phyloP scores from a whole-genome alignment of 2,888 invertebrate genomes.

The Synanthedon formicaeformis region DNA sequence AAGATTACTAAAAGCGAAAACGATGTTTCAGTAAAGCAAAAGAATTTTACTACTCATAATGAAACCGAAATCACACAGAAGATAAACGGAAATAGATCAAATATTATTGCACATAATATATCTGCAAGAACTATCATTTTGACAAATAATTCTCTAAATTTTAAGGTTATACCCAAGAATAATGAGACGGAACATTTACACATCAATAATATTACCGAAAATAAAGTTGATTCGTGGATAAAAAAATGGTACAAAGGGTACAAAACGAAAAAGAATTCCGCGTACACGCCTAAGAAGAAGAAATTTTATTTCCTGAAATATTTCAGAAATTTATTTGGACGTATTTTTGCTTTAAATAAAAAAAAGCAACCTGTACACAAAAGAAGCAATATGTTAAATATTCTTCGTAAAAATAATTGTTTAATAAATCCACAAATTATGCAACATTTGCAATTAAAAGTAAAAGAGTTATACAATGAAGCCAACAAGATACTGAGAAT shows the following conservation, averaged over 20 bases:
- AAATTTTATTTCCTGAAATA: constrained; percentile 17
- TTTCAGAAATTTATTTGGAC: constrained; percentile 34
- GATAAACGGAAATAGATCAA: no score
- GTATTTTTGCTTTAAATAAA: constrained; percentile 19
- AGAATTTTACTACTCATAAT: no score
- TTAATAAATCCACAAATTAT: constrained; percentile 19
- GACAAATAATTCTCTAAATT: no score
- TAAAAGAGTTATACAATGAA: constrained; percentile 32
- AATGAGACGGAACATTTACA: neutral
- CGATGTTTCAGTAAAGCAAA: no score
- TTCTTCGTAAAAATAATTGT: constrained; percentile 35
- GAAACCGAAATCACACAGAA: no score
- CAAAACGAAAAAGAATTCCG: neutral
- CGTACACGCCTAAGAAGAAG: neutral
- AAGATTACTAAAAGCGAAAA: no score
- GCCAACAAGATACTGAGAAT: constrained; percentile 31
- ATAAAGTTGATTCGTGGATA: neutral
- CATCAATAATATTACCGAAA: neutral
- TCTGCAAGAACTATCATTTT: no score
- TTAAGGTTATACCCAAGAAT: neutral
- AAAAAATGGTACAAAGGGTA: neutral
- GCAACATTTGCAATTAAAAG: constrained; percentile 23
- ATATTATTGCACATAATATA: no score
- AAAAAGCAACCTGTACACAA: constrained; percentile 9
- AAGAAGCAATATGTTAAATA: constrained; percentile 21